phyloP scores from a whole-genome alignment of 2,113 vertebrate genomes.

The Caloenas nicobarica region DNA sequence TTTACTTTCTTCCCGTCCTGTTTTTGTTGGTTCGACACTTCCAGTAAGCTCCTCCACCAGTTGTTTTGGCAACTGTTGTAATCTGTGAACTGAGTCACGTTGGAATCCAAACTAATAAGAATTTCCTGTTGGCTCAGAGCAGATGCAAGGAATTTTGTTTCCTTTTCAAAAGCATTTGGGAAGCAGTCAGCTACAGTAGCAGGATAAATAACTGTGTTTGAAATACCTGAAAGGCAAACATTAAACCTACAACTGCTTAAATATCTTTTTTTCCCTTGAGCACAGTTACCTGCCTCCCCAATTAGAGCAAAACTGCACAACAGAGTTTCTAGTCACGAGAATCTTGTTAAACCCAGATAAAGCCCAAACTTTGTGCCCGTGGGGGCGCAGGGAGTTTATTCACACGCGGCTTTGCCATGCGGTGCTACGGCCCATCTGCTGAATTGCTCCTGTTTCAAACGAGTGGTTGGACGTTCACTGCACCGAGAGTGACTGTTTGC shows the following conservation, averaged over 20 bases:
- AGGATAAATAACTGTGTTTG: neutral
- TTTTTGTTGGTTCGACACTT: neutral
- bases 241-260: neutral
- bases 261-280: neutral
- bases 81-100: neutral
- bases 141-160: neutral
- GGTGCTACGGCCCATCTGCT: neutral
- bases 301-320: neutral
- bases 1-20: neutral
- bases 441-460: neutral
- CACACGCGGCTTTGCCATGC: accelerated
- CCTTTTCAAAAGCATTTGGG: neutral
- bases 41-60: neutral
- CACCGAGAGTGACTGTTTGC: accelerated
- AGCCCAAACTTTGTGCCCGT: neutral
- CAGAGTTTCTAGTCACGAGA: neutral
- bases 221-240: neutral
- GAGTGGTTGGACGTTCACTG: neutral
- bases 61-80: neutral
- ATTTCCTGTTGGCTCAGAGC: conserved; percentile 42
- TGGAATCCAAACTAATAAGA: neutral
- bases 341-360: neutral
- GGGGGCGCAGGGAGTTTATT: neutral
- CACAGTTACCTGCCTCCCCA: neutral
- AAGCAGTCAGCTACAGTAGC: neutral